Evolutionary conservation across 2,797 vertebrate genomes (phyloP).

Genomic region (Aplochiton taeniatus): DNA sequence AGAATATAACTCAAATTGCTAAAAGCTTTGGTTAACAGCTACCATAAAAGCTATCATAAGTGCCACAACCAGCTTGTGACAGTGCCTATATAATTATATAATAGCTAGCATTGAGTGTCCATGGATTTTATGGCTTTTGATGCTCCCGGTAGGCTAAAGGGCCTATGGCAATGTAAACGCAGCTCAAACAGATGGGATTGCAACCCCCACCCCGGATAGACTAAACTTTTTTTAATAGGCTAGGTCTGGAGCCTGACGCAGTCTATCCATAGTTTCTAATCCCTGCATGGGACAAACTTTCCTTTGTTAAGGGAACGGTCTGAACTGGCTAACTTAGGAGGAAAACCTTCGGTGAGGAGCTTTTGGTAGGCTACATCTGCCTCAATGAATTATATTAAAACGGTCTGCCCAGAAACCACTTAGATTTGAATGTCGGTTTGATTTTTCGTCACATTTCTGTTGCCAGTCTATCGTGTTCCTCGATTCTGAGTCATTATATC

Average conservation of each 20-base stretch:
- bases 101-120: no score
- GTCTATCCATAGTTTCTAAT: conserved; percentile 64
- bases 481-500: no score
- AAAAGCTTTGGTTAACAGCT: no score
- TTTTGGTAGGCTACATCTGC: conserved; percentile 7
- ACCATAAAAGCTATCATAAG: no score
- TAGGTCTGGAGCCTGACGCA: conserved; percentile 71
- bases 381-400: background rate
- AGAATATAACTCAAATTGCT: no score
- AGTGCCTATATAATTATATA: no score
- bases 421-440: no score
- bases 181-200: conserved; percentile 84
- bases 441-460: no score
- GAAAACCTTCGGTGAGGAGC: conserved; percentile 2
- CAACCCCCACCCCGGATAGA: conserved; percentile 26
- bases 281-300: conserved; percentile 63
- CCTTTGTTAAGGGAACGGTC: conserved; percentile 72
- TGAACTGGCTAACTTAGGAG: conserved; percentile 28
- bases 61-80: no score
- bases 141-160: background rate
- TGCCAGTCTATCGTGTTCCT: no score
- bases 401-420: no score
- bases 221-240: conserved; percentile 75
- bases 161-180: conserved; percentile 11
- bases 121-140: no score